Percentiles rank a stretch among this genome's conserved stretches.
Conservation (phyloP, 2,888 invertebrate species). For the Urechis unicinctus region DNA sequence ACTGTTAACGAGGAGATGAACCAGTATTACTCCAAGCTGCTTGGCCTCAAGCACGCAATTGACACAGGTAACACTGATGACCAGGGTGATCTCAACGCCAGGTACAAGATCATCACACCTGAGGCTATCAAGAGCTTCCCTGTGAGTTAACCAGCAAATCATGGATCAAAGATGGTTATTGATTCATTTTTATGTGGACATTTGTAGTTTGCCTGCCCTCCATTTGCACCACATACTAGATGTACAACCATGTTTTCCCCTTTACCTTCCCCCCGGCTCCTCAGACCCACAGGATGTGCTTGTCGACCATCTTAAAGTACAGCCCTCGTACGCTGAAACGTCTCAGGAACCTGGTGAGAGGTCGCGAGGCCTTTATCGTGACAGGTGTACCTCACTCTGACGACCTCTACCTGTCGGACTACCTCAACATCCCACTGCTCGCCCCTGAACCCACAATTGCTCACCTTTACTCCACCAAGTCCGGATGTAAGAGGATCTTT, state of each 20-base stretch:
- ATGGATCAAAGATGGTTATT: too few species aligned
- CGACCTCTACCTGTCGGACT: conserved; percentile 45
- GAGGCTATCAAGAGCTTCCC: conserved; percentile 49
- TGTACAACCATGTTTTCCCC: too few species aligned
- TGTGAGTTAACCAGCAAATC: conserved; percentile 27
- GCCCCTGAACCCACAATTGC: conserved; percentile 46
- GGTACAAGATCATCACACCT: conserved; percentile 48
- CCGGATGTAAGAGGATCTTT: conserved; percentile 49
- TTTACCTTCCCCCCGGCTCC: too few species aligned
- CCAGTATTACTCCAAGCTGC: conserved; percentile 48
- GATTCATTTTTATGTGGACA: too few species aligned
- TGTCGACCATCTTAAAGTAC: conserved; percentile 47
- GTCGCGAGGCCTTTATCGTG: conserved; percentile 46
- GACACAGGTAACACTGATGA: conserved; percentile 43
- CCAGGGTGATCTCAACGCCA: conserved; percentile 34
- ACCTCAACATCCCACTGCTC: conserved; percentile 43
- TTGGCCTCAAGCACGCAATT: conserved; percentile 44
- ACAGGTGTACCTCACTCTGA: conserved; percentile 45
- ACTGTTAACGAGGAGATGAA: conserved; percentile 47
- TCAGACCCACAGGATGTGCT: conserved; percentile 41
- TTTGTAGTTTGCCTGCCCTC: too few species aligned
- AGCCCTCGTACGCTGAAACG: conserved; percentile 43
- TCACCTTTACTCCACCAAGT: conserved; percentile 47
- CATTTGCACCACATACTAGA: too few species aligned
- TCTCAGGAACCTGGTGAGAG: conserved; percentile 44